Base-by-base conservation (phyloP, 92 coral and sea anemone genomes). In the Chrysogorgia sp. region DNA sequence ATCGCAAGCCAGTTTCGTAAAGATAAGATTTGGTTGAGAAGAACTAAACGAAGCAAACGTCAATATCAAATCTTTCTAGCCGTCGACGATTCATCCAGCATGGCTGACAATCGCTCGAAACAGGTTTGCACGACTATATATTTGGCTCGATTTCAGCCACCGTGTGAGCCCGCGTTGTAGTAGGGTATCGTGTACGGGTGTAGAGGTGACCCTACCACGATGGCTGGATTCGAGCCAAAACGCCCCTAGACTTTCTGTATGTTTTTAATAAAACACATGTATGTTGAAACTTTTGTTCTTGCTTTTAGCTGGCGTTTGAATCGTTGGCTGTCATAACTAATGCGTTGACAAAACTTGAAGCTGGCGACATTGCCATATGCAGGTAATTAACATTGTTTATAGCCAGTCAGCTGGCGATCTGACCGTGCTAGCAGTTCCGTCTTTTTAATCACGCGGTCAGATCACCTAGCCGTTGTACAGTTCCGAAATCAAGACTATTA, bases 1-100 rank as follows among this genome's bases (percentile, higher is more conserved):
- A 94, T 94, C 40, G 98, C 98, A 23, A 94, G 98, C 79, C 98
- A 94, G 88, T 94, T 91, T 71, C 88, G 98, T 17, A 94, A 94
- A 57, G 98, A 94, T 76, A 94, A 94, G 80, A 94, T 94, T 81
- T 94, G 98, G 98, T 68, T 94, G 74, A 78, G 97, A 75, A 88
- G 97, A 71, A 94, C 97, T 40, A 94, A 91, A 63, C 92, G 92
- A 57, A 94, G 97, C 74, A 94, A 94, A 84, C 71, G 98, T 37
- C 97, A 94, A 67, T 94, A 94, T 74, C 98, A 91, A 76, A 90
- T 94, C 29, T 88, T 94, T 91, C 60, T 94, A 60, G 98, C 98
- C 10, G 96, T 94, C 37, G 98, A 94, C 64, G 98, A 94, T 77
- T 94, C 98, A 34, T 94, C 98, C 35, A 94, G 98, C 45, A 94